These are phyloP conservation scores for Echiichthys vipera DNA, from an alignment of 2,797 vertebrate species.

Conservation along the genomic window DNA sequence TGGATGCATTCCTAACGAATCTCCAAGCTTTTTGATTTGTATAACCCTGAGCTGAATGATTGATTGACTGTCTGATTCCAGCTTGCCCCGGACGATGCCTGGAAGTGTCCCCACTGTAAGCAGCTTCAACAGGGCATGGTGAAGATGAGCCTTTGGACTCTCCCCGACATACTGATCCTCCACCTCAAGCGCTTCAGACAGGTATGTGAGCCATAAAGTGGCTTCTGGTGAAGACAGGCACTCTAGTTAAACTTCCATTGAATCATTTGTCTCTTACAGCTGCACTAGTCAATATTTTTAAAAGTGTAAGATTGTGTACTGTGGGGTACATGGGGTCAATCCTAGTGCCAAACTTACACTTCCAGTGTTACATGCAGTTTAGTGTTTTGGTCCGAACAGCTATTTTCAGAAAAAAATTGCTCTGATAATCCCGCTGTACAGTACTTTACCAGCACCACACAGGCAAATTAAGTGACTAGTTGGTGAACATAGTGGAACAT, in stretches of 20 bases:
- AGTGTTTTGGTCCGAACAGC: neutral
- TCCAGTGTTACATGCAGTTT: no score
- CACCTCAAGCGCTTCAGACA: slow-evolving; percentile 95
- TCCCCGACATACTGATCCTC: slow-evolving; percentile 94
- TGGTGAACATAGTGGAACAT: no score
- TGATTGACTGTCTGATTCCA: slow-evolving; percentile 59
- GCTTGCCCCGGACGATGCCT: slow-evolving; percentile 94
- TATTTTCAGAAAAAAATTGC: neutral
- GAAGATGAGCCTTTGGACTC: slow-evolving; percentile 95
- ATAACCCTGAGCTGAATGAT: neutral
- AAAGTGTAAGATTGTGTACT: neutral
- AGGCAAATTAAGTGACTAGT: no score
- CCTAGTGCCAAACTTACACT: neutral
- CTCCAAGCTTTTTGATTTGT: no score
- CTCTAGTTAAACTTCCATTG: neutral
- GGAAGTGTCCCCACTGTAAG: slow-evolving; percentile 93
- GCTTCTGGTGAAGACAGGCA: neutral
- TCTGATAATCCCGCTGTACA: no score
- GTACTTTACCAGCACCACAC: neutral
- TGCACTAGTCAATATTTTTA: neutral
- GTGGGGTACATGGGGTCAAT: neutral
- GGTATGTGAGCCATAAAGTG: slow-evolving; percentile 43
- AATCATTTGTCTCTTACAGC: neutral
- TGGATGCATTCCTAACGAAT: no score
- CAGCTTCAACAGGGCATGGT: slow-evolving; percentile 93